Conservation (phyloP, 2,888 invertebrate species). For the Synanthedon andrenaeformis region DNA sequence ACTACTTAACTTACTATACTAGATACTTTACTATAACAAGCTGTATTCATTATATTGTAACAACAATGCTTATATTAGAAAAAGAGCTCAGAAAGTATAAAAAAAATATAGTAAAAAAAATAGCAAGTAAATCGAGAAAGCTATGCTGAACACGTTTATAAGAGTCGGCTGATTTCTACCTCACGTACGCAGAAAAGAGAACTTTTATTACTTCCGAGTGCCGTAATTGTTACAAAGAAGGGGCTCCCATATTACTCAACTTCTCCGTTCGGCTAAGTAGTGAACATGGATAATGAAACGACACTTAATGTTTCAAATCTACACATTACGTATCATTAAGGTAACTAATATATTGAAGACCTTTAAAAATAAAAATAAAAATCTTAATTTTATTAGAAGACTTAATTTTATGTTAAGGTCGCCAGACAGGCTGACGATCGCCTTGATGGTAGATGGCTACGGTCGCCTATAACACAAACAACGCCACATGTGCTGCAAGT, state of each 20-base stretch:
- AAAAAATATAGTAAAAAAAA: slow-evolving; percentile 30
- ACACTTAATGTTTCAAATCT: slow-evolving; percentile 14
- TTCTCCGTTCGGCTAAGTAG: slow-evolving; percentile 31
- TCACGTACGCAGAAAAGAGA: slow-evolving; percentile 58
- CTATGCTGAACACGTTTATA: slow-evolving; percentile 52
- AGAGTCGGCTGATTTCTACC: slow-evolving; percentile 49
- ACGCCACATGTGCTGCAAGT: too few relatives aligned
- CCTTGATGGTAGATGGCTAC: too few relatives aligned
- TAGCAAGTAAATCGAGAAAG: slow-evolving; percentile 24
- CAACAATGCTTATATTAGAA: too few relatives aligned
- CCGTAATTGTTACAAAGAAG: slow-evolving; percentile 61
- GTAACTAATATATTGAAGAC: too few relatives aligned
- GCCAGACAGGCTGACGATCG: too few relatives aligned
- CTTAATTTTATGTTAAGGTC: too few relatives aligned
- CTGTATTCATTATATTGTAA: too few relatives aligned
- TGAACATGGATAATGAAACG: slow-evolving; percentile 25
- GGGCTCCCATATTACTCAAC: slow-evolving; percentile 51
- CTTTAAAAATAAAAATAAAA: too few relatives aligned
- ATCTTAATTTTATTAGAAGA: too few relatives aligned
- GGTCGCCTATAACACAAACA: too few relatives aligned
- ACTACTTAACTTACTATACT: too few relatives aligned
- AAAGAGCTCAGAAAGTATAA: slow-evolving; percentile 2
- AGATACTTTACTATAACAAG: too few relatives aligned
- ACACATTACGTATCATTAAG: background rate
- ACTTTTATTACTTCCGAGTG: slow-evolving; percentile 61